Evolutionary conservation across 1,140 invertebrate genomes (phyloP).

Genomic region (Polypedilum vanderplanki): DNA sequence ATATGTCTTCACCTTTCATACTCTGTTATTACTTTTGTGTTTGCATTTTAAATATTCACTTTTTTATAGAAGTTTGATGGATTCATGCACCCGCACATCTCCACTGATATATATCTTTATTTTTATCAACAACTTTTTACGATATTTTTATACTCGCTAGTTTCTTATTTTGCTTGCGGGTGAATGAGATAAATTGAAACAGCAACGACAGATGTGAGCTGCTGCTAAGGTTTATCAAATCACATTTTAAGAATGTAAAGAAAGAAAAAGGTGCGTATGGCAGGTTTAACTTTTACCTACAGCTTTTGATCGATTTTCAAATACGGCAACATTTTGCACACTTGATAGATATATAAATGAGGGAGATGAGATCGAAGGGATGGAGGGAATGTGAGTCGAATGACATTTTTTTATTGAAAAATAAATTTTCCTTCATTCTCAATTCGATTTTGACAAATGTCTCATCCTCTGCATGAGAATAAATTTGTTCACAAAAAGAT

Average conservation of each 20-base stretch:
- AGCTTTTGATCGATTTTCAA: background rate
- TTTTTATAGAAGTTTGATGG: constrained; percentile 25
- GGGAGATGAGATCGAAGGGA: background rate
- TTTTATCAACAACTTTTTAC: constrained; percentile 12
- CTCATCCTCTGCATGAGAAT: too few relatives aligned
- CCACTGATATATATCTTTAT: background rate
- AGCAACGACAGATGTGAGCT: background rate
- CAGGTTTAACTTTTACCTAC: background rate
- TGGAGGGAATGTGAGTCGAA: background rate
- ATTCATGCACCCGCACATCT: background rate
- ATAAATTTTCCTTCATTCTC: background rate
- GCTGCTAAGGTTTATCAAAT: constrained; percentile 4
- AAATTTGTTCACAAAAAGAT: too few relatives aligned
- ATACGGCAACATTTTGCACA: background rate
- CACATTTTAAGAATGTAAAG: constrained; percentile 7
- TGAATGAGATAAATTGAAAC: background rate
- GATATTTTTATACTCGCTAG: background rate
- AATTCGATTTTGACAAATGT: too few relatives aligned
- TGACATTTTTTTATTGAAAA: constrained; percentile 19
- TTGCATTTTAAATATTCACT: background rate
- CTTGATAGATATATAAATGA: constrained; percentile 1
- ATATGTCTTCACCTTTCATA: constrained; percentile 16
- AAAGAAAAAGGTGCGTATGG: constrained; percentile 16
- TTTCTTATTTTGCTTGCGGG: background rate
- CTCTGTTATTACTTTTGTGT: background rate